Percentiles rank a stretch among this genome's conserved stretches.
These are phyloP conservation scores for Torymus tubicola DNA, from an alignment of 2,888 invertebrate species.

Conservation along the genomic window DNA sequence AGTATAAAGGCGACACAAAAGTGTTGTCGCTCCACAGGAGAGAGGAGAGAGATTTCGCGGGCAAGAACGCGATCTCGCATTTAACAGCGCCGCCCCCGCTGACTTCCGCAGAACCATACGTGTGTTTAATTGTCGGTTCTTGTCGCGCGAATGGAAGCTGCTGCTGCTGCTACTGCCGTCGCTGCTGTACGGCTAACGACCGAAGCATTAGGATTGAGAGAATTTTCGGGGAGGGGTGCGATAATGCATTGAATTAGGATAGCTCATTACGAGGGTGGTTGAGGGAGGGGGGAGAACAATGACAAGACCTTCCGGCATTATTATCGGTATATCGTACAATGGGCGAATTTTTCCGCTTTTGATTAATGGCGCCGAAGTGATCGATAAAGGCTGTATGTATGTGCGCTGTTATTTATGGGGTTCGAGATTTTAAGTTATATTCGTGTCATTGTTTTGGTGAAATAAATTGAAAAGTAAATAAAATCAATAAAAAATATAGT, in stretches of 20 bases:
- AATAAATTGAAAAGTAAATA: no score
- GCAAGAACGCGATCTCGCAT: constrained; percentile 57
- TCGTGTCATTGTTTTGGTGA: no score
- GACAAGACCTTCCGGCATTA: background rate
- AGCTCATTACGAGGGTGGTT: constrained; percentile 14
- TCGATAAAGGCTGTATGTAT: no score
- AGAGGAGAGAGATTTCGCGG: constrained; percentile 5
- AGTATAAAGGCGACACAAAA: constrained; percentile 19
- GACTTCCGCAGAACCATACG: constrained; percentile 58
- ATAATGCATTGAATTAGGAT: constrained; percentile 38
- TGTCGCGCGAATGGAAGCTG: constrained; percentile 48
- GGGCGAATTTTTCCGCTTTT: background rate
- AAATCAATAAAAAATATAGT: no score
- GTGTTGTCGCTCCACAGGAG: constrained; percentile 4
- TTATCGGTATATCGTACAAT: background rate
- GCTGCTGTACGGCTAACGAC: constrained; percentile 24
- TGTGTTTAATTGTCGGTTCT: constrained; percentile 61
- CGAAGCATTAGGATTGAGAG: constrained; percentile 29
- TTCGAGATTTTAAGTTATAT: no score
- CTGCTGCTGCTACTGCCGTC: no score
- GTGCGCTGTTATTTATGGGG: background rate
- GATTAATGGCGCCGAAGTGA: background rate
- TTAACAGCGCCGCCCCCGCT: constrained; percentile 58
- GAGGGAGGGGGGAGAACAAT: constrained; percentile 1
- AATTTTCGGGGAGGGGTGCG: constrained; percentile 22